Conservation (phyloP, 2,888 invertebrate genomes). For the Dryobotodes eremita region DNA sequence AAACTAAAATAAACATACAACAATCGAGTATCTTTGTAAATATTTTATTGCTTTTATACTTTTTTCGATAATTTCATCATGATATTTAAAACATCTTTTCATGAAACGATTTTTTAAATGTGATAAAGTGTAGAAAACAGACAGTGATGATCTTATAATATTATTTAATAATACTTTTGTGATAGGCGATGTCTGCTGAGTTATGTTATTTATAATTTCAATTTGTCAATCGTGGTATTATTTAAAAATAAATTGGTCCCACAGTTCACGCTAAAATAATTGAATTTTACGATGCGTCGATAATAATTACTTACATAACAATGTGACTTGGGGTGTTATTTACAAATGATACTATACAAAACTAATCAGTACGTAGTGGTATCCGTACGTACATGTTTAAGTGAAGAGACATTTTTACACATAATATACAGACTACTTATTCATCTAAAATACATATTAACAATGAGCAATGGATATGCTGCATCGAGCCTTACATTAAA, state of each 20-base stretch:
- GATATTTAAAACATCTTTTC: slow-evolving; percentile 50
- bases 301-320: slow-evolving; percentile 55
- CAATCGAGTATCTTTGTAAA: slow-evolving; percentile 58
- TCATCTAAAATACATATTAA: slow-evolving; percentile 62
- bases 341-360: slow-evolving; percentile 65
- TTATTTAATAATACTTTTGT: slow-evolving; percentile 58
- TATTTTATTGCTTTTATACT: slow-evolving; percentile 67
- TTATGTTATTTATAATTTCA: slow-evolving; percentile 33
- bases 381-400: slow-evolving; percentile 53
- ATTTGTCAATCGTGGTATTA: slow-evolving; percentile 33
- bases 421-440: slow-evolving; percentile 70
- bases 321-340: slow-evolving; percentile 65
- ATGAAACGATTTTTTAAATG: slow-evolving; percentile 24
- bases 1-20: slow-evolving; percentile 61
- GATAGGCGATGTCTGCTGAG: slow-evolving; percentile 54
- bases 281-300: slow-evolving; percentile 40
- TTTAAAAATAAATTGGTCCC: slow-evolving; percentile 67
- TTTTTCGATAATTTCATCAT: slow-evolving; percentile 57
- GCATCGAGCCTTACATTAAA: slow-evolving; percentile 61
- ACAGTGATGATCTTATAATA: slow-evolving; percentile 47
- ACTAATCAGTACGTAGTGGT: slow-evolving; percentile 57
- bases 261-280: slow-evolving; percentile 49
- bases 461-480: slow-evolving; percentile 69
- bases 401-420: slow-evolving; percentile 59
- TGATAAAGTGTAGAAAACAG: slow-evolving; percentile 40